A percentile compares a stretch with the other conserved stretches of the same genome.
These are phyloP conservation scores for Talpa occidentalis DNA, from an alignment of 2,113 vertebrate species.

Conservation along the genomic window DNA sequence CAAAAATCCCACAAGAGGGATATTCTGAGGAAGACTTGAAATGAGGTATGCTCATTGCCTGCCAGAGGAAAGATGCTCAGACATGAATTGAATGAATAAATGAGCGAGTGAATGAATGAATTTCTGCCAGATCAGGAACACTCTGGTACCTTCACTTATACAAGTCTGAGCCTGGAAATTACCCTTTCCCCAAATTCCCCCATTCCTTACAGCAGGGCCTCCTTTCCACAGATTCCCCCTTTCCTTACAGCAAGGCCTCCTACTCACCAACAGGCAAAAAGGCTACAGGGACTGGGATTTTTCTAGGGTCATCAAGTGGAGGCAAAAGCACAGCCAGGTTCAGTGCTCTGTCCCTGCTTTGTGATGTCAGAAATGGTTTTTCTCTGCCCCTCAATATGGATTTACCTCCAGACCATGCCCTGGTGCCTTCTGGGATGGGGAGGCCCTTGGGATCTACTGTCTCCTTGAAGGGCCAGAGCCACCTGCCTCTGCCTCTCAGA, in stretches of 20 bases:
- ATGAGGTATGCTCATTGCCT: background rate
- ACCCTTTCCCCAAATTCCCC: fast-evolving
- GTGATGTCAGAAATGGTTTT: background rate
- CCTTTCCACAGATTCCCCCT: too few relatives aligned
- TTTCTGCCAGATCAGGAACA: background rate
- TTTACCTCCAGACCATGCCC: background rate
- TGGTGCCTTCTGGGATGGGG: background rate
- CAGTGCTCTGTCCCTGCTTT: background rate
- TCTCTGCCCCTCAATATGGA: background rate
- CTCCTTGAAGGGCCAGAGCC: conserved; percentile 42
- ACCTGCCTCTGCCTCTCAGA: conserved; percentile 76
- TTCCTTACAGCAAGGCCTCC: background rate
- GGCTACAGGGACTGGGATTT: background rate
- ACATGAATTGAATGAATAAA: background rate
- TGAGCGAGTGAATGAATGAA: background rate
- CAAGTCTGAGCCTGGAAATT: background rate
- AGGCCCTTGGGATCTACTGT: background rate
- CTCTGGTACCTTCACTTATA: background rate
- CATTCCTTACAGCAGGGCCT: background rate
- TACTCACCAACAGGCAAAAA: background rate
- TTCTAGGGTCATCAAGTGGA: background rate
- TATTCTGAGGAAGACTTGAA: background rate
- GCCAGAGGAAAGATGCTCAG: background rate
- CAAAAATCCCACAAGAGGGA: background rate
- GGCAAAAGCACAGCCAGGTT: background rate